Base-by-base conservation (phyloP, 2,113 vertebrate genomes). In the Labeo rohita region DNA sequence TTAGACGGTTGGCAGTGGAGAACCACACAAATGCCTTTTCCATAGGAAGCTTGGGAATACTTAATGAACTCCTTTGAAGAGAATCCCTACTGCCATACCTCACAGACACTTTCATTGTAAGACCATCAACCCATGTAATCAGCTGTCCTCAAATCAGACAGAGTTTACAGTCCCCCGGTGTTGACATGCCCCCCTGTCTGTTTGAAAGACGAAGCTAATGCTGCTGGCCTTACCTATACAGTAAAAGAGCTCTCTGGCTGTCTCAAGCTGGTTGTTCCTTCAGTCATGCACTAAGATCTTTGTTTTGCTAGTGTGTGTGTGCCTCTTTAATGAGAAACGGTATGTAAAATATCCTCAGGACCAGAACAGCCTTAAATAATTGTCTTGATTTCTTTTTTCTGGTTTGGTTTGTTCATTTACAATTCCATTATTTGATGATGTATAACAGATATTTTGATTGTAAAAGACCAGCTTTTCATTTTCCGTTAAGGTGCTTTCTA, bases 301-400 rank as follows among this genome's bases (percentile, higher is more conserved):
- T 63, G 43, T 74, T 59, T 81, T 81, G 87, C 86, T 80, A 65
- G 50, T 77, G 84, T 81, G 90, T 74, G 85, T 89, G 39, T 39
- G 83, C 87, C 68, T 28, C 80, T 45, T 88, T 50, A 85, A 87
- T 83, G 81, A 75, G 84, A 86, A 87, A 90, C 88, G 89, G 90
- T 91, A 91, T 66, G 74, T 92, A 92, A 91, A 90, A 90, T 94
- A 92, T 93, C 93, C 94, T 95, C 94, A 95, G 94, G 94, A 93
- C 94, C 94, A 93, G 92, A 92, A 90, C 91, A 94, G 93, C 94
- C 93, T 95, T 95, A 95, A 94, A 91, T 93, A 92, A 49, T 89
- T 82, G 88, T 92, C 92, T 89, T 86, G 54, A 36, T 90, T 87
- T 86, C 75, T 88, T 54, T 88, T 54, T 89, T 87, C 36, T 72